A percentile compares a stretch with the other conserved stretches of the same genome.
These are phyloP conservation scores for Indri indri DNA, from an alignment of 2,113 vertebrate genomes.

Conservation along the genomic window DNA sequence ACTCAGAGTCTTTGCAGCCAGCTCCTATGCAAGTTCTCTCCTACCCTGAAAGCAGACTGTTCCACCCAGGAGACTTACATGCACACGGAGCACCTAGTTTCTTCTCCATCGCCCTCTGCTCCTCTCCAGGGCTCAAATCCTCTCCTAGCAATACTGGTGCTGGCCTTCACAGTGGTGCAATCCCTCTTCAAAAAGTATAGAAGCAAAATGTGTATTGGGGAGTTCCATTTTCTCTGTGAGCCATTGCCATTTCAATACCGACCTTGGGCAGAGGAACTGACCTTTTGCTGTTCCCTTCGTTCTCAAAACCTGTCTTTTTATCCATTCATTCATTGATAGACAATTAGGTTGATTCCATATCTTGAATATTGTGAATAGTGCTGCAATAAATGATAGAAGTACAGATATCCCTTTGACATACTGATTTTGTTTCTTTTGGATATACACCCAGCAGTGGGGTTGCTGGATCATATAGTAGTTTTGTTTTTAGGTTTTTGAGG, in stretches of 20 bases:
- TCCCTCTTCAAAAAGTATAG: not conserved
- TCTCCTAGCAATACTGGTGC: accelerated
- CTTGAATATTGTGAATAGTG: too few relatives aligned
- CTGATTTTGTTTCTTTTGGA: too few relatives aligned
- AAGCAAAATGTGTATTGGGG: not conserved
- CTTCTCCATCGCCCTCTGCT: not conserved
- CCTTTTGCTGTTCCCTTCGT: not conserved
- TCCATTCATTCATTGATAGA: too few relatives aligned
- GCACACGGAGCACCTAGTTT: not conserved
- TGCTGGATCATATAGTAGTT: too few relatives aligned
- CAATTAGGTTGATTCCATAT: too few relatives aligned
- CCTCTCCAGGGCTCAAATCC: not conserved
- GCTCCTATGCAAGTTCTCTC: too few relatives aligned
- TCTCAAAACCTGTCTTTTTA: not conserved
- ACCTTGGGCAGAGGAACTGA: not conserved
- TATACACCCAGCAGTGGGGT: too few relatives aligned
- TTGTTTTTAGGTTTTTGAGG: too few relatives aligned
- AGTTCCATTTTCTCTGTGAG: not conserved
- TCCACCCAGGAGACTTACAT: not conserved
- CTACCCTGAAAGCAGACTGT: not conserved
- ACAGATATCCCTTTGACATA: too few relatives aligned
- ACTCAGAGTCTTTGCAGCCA: not conserved
- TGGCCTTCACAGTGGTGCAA: not conserved
- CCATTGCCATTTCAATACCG: not conserved
- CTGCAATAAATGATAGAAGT: too few relatives aligned